phyloP scores from a whole-genome alignment of 2,888 invertebrate species.

The Drosophila cracens region DNA sequence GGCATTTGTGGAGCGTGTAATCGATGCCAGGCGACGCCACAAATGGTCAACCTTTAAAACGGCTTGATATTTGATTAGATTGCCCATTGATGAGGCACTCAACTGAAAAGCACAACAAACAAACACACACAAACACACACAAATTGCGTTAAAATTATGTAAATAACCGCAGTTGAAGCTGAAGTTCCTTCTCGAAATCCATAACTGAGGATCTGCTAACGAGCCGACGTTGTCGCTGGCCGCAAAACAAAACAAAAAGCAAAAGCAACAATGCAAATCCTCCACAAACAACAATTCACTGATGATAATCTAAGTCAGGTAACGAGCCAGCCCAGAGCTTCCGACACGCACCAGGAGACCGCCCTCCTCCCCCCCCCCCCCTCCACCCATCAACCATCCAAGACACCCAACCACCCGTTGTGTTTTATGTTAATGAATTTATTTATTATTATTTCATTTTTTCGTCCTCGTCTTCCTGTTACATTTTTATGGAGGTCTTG shows the following conservation, averaged over 20 bases:
- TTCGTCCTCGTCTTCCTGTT: conserved; percentile 38
- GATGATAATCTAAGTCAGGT: conserved; percentile 75
- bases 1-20: conserved; percentile 42
- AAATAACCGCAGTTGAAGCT: conserved; percentile 45
- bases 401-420: conserved; percentile 36
- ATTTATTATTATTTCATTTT: conserved; percentile 75
- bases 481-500: conserved; percentile 47
- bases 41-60: conserved; percentile 49
- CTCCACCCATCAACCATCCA: neutral
- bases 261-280: conserved; percentile 60
- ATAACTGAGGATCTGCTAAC: conserved; percentile 54
- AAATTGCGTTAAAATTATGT: conserved; percentile 56
- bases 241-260: conserved; percentile 29
- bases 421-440: conserved; percentile 80
- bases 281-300: conserved; percentile 62
- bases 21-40: conserved; percentile 30
- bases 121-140: neutral
- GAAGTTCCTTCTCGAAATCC: conserved; percentile 19
- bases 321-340: conserved; percentile 64
- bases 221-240: conserved; percentile 36
- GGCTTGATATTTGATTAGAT: conserved; percentile 47
- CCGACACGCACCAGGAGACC: conserved; percentile 1
- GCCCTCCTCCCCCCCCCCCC: accelerated
- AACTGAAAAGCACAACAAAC: conserved; percentile 10
- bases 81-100: conserved; percentile 51